Evolutionary conservation across 1,140 invertebrate species (phyloP), one percentile per base, ranked within the genome.

Genomic region (Druon quercuslanigerum): DNA sequence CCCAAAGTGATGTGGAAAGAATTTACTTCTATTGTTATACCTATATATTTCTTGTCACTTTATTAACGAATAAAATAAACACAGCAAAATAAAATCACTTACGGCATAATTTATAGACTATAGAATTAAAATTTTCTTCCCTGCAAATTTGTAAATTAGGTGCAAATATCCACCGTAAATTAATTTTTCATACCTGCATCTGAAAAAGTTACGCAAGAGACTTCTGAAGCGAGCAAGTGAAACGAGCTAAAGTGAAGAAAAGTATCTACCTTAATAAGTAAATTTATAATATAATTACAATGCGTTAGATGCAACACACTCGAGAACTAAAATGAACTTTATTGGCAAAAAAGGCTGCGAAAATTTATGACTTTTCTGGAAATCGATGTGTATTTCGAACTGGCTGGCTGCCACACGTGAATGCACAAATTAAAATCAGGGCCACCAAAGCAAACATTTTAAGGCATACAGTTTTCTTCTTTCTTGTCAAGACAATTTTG

Each of bases 281-380:
- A 66, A 66, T 66, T 66, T 46, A 66, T 33, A 66, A 66, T 66
- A 40, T 66, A 66, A 66, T 66, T 66, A 66, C 60, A 40, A 46
- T 40, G 60, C 60, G 60, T 66, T 66, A n/a, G 25, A 14, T 40
- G 60, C 14, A 40, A 40, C 25, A 66, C 60, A 66, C 40, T 66
- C 33, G 11, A 66, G 13, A 66, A 66, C 40, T 66, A 66, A 33
- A 66, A 12, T 66, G 60, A n/a, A 46, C 60, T 66, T 66, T 66
- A 66, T 40, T 66, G 16, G 25, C 12, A 13, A 66, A 66, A 7
- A 33, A 8, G 25, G 33, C 16, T 66, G 33, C 40, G 60, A 66
- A 40, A n/a, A 66, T 66, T 66, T 40, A 66, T 20, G 25, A 66
- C 60, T n/a, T 66, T 66, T 66, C 60, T 66, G 13, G 46, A 66